These are phyloP conservation scores for Chrysaora quinquecirrha DNA, from an alignment of 30 jellyfish, hydroid and myxozoan genomes.

Conservation along the genomic window DNA sequence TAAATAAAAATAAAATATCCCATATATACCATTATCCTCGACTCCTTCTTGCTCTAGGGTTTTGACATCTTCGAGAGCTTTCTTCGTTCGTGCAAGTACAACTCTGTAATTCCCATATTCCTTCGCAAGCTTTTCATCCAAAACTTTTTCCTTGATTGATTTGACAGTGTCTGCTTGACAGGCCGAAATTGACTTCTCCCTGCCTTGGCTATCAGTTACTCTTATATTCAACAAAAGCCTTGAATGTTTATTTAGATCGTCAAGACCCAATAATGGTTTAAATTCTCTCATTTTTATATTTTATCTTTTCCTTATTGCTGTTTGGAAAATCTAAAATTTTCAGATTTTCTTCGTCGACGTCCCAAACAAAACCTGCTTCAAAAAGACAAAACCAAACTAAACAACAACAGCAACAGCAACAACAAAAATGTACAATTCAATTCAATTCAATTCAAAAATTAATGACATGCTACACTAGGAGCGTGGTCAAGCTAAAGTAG, in stretches of 20 bases:
- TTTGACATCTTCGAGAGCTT: conserved; percentile 80
- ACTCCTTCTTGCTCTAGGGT: conserved; percentile 95
- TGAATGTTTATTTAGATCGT: conserved; percentile 75
- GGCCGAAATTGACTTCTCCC: conserved; percentile 72
- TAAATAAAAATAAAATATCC: too few species aligned
- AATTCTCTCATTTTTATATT: conserved; percentile 79
- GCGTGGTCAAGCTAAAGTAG: too few species aligned
- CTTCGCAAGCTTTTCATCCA: conserved; percentile 88
- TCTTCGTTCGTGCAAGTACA: conserved; percentile 73
- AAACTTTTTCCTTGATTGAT: conserved; percentile 78
- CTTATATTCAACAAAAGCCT: conserved; percentile 71
- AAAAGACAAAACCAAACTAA: too few species aligned
- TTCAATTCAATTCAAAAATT: too few species aligned
- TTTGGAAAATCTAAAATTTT: too few species aligned
- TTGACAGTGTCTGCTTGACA: conserved; percentile 79
- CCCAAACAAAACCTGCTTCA: too few species aligned
- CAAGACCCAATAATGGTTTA: conserved; percentile 90
- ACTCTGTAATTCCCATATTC: conserved; percentile 75
- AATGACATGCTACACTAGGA: too few species aligned
- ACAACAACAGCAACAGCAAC: too few species aligned
- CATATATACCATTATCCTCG: conserved; percentile 75
- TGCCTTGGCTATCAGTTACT: conserved; percentile 79
- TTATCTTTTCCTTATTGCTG: too few species aligned
- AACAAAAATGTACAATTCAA: too few species aligned
- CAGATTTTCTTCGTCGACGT: too few species aligned